A percentile compares a stretch with the other conserved stretches of the same genome.
Conservation (phyloP, 2,113 vertebrate species). For the Eclectus roratus region DNA sequence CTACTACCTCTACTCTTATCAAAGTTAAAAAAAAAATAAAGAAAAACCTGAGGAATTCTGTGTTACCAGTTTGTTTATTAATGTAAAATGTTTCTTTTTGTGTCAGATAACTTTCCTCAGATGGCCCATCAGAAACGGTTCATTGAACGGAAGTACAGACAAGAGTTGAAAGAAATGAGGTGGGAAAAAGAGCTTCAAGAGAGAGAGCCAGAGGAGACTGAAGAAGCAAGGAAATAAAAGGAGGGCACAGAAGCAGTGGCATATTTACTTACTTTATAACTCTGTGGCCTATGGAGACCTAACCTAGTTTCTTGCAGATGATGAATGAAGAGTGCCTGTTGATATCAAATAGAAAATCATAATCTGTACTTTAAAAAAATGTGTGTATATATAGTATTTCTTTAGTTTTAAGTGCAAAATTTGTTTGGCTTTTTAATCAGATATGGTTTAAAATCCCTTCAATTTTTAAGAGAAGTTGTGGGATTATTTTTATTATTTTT, state of each 20-base stretch:
- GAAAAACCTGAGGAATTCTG: neutral
- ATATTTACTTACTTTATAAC: conserved; percentile 67
- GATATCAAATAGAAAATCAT: conserved; percentile 55
- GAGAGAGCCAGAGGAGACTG: conserved; percentile 86
- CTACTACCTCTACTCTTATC: neutral
- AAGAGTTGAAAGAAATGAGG: conserved; percentile 99
- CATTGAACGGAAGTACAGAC: conserved; percentile 98
- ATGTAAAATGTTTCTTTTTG: conserved; percentile 74
- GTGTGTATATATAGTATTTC: neutral
- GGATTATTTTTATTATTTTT: conserved; percentile 46
- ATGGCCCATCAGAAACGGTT: conserved; percentile 99
- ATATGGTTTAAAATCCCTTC: conserved; percentile 22
- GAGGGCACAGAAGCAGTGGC: conserved; percentile 26
- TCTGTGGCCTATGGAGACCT: conserved; percentile 59
- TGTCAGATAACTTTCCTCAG: conserved; percentile 99
- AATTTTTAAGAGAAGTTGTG: conserved; percentile 40
- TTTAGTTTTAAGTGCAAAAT: conserved; percentile 9
- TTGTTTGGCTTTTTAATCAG: conserved; percentile 36
- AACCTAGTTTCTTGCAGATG: conserved; percentile 64
- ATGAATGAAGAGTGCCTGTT: conserved; percentile 61
- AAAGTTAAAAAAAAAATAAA: neutral
- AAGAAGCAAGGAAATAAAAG: conserved; percentile 86
- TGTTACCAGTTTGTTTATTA: conserved; percentile 64
- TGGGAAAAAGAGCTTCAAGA: conserved; percentile 95
- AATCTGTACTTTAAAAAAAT: neutral